Evolutionary conservation across 2,797 vertebrate genomes (phyloP).

Genomic region (Carduelis carduelis): DNA sequence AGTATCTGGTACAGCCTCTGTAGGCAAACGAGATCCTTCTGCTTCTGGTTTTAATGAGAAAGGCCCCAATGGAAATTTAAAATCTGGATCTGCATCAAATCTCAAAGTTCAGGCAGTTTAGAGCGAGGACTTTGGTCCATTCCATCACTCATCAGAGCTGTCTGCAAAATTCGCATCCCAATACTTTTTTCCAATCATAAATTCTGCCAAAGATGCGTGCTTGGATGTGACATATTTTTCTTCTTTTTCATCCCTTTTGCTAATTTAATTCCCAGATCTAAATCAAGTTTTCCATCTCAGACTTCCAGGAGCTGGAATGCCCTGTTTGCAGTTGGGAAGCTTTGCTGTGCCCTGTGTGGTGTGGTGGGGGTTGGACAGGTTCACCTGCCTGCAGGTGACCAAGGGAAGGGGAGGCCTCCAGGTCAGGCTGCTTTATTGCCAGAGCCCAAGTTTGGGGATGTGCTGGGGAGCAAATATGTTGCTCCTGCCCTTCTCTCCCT

Average conservation of each 20-base stretch:
- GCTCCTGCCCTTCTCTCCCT: neutral
- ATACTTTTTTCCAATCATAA: neutral
- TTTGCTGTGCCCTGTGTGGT: neutral
- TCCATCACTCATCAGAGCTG: neutral
- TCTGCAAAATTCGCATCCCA: neutral
- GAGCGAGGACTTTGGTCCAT: accelerated
- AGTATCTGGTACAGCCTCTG: neutral
- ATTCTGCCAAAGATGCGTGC: neutral
- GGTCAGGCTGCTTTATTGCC: neutral
- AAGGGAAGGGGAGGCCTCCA: accelerated
- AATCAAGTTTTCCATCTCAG: neutral
- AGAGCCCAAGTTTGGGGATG: neutral
- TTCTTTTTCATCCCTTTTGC: neutral
- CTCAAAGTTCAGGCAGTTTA: neutral
- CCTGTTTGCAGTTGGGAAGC: neutral
- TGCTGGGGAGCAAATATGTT: neutral
- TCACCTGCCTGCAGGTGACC: neutral
- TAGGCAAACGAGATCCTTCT: neutral
- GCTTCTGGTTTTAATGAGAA: neutral
- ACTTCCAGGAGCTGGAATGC: neutral
- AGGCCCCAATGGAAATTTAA: neutral
- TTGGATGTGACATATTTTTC: neutral
- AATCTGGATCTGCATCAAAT: neutral
- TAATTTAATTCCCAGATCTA: slow-evolving; percentile 28
- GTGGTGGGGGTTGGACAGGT: accelerated